These are phyloP conservation scores for Cryptus viduatorius DNA, from an alignment of 2,888 invertebrate species.

Conservation along the genomic window DNA sequence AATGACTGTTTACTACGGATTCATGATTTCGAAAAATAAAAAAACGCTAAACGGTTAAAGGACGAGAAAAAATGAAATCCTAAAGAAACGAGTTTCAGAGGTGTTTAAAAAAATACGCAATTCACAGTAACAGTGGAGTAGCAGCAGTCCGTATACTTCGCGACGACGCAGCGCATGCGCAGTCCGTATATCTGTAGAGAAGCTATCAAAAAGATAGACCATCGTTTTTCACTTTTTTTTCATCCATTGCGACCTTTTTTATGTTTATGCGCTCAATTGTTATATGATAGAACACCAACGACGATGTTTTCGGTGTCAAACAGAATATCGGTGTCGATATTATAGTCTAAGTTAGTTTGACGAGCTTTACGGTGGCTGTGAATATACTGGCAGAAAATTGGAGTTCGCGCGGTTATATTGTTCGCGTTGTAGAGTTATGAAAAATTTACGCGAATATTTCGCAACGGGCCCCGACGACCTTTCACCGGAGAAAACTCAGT, in stretches of 20 bases:
- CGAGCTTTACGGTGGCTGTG: background rate
- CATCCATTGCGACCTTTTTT: no score
- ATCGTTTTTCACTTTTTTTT: no score
- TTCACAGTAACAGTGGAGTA: no score
- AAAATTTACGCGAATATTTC: conserved; percentile 29
- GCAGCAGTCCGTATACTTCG: no score
- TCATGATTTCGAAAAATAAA: background rate
- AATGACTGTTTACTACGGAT: background rate
- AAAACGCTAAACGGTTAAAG: background rate
- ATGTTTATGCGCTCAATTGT: no score
- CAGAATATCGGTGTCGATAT: background rate
- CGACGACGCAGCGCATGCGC: no score
- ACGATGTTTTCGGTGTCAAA: background rate
- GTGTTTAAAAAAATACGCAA: no score
- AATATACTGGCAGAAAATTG: background rate
- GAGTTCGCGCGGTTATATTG: background rate
- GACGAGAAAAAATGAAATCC: background rate
- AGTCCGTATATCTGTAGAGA: no score
- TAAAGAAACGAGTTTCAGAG: no score
- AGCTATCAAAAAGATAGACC: no score
- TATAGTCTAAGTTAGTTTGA: background rate
- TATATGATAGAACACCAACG: background rate
- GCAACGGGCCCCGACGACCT: background rate
- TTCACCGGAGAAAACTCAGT: background rate
- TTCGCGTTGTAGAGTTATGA: conserved; percentile 18